Conservation (phyloP, 2,888 invertebrate genomes). For the Operophtera brumata region DNA sequence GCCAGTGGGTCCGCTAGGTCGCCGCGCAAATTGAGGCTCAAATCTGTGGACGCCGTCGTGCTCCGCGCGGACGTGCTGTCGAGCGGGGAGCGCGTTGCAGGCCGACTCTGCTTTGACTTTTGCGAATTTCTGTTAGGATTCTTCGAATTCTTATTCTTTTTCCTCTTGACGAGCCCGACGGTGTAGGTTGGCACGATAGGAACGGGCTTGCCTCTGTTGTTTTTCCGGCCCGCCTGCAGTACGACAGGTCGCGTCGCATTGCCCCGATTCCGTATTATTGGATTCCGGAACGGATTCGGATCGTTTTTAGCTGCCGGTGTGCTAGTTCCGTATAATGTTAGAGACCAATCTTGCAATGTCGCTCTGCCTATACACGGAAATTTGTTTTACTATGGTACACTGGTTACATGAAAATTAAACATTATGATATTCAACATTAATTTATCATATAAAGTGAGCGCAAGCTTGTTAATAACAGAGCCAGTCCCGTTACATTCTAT, state of each 20-base stretch:
- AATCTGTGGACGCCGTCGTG: slow-evolving; percentile 57
- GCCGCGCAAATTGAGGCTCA: slow-evolving; percentile 68
- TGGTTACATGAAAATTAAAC: slow-evolving; percentile 6
- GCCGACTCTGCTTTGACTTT: slow-evolving; percentile 77
- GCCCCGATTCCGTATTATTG: slow-evolving; percentile 65
- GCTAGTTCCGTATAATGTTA: slow-evolving; percentile 94
- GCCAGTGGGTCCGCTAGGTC: slow-evolving; percentile 67
- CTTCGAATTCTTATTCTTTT: slow-evolving; percentile 80
- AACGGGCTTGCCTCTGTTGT: slow-evolving; percentile 62
- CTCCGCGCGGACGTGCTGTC: slow-evolving; percentile 66
- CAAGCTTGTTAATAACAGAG: slow-evolving; percentile 26
- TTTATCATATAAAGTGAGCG: background rate
- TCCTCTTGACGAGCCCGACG: slow-evolving; percentile 72
- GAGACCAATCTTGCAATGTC: slow-evolving; percentile 94
- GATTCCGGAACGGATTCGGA: slow-evolving; percentile 78
- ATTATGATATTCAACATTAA: background rate
- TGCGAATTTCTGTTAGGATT: slow-evolving; percentile 76
- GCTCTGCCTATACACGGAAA: slow-evolving; percentile 85
- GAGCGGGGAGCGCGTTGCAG: slow-evolving; percentile 76
- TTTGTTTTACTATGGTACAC: slow-evolving; percentile 19
- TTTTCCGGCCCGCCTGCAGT: slow-evolving; percentile 67
- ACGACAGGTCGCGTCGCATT: slow-evolving; percentile 72
- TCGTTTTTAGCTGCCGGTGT: slow-evolving; percentile 83
- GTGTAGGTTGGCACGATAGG: slow-evolving; percentile 70
- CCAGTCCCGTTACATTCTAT: slow-evolving; percentile 19